Conservation (phyloP, 2,113 vertebrate genomes). For the Morone chrysops region DNA sequence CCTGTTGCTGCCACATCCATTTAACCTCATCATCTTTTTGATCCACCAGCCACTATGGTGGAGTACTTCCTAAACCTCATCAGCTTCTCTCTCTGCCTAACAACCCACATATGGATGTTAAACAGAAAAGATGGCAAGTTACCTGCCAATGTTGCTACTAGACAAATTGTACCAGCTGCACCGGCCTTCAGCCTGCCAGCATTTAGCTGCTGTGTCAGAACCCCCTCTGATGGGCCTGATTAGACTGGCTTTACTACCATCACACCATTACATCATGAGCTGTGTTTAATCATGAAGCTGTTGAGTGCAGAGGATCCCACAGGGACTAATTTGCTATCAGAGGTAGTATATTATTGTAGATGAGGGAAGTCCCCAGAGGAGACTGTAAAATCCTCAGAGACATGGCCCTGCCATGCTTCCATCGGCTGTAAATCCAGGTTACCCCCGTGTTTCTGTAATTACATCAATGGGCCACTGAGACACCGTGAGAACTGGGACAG, state of each 20-base stretch:
- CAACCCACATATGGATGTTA: conserved; percentile 19
- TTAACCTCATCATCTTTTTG: not conserved
- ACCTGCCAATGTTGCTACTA: conserved; percentile 12
- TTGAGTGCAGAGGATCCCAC: conserved; percentile 19
- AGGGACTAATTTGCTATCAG: conserved; percentile 36
- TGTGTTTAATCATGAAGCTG: conserved; percentile 36
- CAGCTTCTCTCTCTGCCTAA: not conserved
- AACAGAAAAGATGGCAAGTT: conserved; percentile 9
- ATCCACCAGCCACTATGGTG: not conserved
- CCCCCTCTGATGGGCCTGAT: conserved; percentile 34
- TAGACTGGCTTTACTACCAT: conserved; percentile 12
- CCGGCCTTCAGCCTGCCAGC: not conserved
- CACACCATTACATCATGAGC: conserved; percentile 14
- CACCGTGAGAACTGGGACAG: conserved; percentile 58
- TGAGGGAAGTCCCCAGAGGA: conserved; percentile 22
- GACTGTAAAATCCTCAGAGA: conserved; percentile 32
- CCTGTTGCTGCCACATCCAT: not conserved
- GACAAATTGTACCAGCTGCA: conserved; percentile 20
- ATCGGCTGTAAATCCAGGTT: conserved; percentile 39
- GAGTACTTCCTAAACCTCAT: not conserved
- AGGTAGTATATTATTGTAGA: conserved; percentile 12
- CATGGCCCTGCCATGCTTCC: conserved; percentile 3
- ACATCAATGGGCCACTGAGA: conserved; percentile 24
- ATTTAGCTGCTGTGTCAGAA: conserved; percentile 16
- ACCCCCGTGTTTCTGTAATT: conserved; percentile 34